A percentile compares a stretch with the other conserved stretches of the same genome.
phyloP scores from a whole-genome alignment of 2,113 vertebrate species.

The Otolemur garnettii region DNA sequence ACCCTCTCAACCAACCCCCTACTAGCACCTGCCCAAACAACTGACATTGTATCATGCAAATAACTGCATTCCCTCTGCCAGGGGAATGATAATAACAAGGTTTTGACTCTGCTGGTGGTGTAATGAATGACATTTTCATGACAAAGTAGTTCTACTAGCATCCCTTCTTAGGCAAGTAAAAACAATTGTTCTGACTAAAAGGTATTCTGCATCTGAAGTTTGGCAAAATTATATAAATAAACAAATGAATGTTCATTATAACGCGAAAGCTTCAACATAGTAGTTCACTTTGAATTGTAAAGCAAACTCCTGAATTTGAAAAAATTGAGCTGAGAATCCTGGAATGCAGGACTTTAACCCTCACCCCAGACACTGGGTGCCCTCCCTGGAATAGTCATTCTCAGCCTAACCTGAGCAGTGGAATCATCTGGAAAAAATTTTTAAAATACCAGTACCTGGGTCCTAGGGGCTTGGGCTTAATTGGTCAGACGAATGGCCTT shows the following conservation, averaged over 20 bases:
- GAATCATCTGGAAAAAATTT: neutral
- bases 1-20: neutral
- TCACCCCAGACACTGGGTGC: neutral
- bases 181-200: neutral
- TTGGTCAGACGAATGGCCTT: neutral
- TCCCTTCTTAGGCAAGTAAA: neutral
- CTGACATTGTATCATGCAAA: too few relatives aligned
- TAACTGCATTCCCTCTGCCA: neutral
- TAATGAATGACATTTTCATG: neutral
- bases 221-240: neutral
- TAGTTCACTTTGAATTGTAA: slow-evolving; percentile 22
- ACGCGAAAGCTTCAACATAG: neutral
- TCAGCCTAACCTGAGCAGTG: neutral
- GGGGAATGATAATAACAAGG: too few relatives aligned
- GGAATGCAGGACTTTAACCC: neutral
- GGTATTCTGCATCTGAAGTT: neutral
- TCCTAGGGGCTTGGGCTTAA: neutral
- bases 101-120: neutral
- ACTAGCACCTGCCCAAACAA: neutral
- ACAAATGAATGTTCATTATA: neutral
- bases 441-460: neutral
- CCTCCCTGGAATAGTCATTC: neutral
- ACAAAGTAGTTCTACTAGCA: neutral
- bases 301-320: slow-evolving; percentile 14
- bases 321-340: neutral